Evolutionary conservation across 2,797 vertebrate species (phyloP).

Genomic region (Myiotriccus ornatus): DNA sequence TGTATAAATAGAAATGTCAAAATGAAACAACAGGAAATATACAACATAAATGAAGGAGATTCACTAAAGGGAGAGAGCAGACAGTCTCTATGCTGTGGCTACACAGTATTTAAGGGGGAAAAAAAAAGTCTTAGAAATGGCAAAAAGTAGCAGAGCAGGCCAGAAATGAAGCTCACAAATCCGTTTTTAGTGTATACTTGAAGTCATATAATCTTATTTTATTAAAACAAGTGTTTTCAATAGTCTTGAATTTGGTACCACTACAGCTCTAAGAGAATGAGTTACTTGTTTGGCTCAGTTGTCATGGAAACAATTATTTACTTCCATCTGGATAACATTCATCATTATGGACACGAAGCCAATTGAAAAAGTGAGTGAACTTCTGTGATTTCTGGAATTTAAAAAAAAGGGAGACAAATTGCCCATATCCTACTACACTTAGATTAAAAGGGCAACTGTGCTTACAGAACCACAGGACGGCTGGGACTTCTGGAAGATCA

Average conservation of each 20-base stretch:
- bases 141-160: neutral
- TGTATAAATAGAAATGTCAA: neutral
- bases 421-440: neutral
- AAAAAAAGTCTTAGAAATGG: neutral
- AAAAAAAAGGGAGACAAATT: neutral
- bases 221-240: slow-evolving; percentile 3
- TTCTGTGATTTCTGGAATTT: neutral
- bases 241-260: neutral
- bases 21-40: neutral
- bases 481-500: neutral
- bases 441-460: neutral
- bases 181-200: neutral
- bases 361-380: neutral
- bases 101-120: neutral
- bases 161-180: neutral
- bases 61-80: neutral
- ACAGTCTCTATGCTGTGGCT: neutral
- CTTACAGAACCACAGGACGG: neutral
- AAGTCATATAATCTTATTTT: neutral
- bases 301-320: slow-evolving; percentile 48
- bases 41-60: neutral
- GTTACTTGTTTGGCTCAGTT: neutral
- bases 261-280: neutral
- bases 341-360: neutral
- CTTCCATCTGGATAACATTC: neutral